A percentile compares a stretch with the other conserved stretches of the same genome.
phyloP scores from a whole-genome alignment of 2,113 vertebrate species.

The Serinus canaria region DNA sequence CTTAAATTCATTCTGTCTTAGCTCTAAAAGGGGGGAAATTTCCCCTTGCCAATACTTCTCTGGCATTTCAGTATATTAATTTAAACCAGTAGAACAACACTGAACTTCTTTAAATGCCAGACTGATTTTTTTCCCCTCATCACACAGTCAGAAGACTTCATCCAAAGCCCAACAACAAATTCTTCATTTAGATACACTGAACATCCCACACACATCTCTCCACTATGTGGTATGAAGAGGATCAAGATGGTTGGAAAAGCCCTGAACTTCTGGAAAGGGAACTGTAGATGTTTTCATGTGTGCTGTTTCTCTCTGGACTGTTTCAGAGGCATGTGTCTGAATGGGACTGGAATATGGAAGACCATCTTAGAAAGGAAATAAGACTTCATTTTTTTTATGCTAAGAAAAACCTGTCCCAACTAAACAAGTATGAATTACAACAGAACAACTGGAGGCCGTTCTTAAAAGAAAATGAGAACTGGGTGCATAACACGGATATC shows the following conservation, averaged over 20 bases:
- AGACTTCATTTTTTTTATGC: background rate
- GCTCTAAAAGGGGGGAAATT: background rate
- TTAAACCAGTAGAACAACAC: background rate
- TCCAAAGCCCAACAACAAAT: background rate
- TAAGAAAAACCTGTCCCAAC: background rate
- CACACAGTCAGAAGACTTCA: background rate
- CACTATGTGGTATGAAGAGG: background rate
- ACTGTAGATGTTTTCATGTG: background rate
- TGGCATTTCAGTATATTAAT: background rate
- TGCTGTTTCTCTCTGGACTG: background rate
- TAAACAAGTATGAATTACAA: background rate
- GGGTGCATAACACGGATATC: background rate
- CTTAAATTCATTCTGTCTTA: background rate
- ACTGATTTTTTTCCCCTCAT: background rate
- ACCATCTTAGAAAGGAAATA: background rate
- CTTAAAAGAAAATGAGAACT: background rate
- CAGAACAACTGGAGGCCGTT: background rate
- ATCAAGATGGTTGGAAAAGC: background rate
- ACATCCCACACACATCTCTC: accelerated
- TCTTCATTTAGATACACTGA: background rate
- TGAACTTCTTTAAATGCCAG: background rate
- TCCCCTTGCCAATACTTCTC: background rate
- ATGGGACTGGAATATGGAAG: background rate
- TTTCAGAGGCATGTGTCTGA: background rate
- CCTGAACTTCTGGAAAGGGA: background rate